Conservation (phyloP, 2,888 invertebrate species). For the Esperia sulphurella region DNA sequence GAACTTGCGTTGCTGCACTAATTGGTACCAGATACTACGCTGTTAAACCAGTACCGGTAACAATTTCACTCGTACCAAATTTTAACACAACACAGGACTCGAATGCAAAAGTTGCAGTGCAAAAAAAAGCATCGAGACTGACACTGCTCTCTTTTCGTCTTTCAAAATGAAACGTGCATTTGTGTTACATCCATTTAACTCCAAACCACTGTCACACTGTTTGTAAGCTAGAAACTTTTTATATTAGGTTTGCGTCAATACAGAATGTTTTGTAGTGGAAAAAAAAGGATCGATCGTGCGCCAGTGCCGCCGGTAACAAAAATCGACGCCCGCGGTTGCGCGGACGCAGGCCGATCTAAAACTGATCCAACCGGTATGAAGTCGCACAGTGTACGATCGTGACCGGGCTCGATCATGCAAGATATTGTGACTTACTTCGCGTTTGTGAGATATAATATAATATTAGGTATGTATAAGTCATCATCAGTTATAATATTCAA, state of each 20-base stretch:
- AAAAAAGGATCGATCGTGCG: constrained; percentile 45
- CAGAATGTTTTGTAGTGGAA: constrained; percentile 29
- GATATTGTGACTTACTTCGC: constrained; percentile 33
- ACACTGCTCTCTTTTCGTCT: constrained; percentile 9
- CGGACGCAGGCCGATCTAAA: constrained; percentile 61
- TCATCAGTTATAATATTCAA: no score
- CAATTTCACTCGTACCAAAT: constrained; percentile 50
- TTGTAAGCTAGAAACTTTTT: neutral
- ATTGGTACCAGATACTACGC: constrained; percentile 42
- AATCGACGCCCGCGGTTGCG: constrained; percentile 39
- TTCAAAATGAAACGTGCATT: constrained; percentile 15
- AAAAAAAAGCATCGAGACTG: constrained; percentile 26
- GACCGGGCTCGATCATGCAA: constrained; percentile 41
- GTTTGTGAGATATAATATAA: constrained; percentile 5
- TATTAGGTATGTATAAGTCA: neutral
- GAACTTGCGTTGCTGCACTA: constrained; percentile 53
- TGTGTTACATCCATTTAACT: constrained; percentile 1
- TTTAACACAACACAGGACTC: constrained; percentile 36
- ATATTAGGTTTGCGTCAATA: constrained; percentile 1
- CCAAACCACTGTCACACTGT: constrained; percentile 2
- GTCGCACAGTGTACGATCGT: constrained; percentile 42
- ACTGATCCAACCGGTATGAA: constrained; percentile 74
- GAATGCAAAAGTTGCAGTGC: constrained; percentile 41
- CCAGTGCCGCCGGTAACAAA: constrained; percentile 31
- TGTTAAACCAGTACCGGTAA: constrained; percentile 39